These are phyloP conservation scores for Mechanitis mazaeus DNA, from an alignment of 2,888 invertebrate species.

Conservation along the genomic window DNA sequence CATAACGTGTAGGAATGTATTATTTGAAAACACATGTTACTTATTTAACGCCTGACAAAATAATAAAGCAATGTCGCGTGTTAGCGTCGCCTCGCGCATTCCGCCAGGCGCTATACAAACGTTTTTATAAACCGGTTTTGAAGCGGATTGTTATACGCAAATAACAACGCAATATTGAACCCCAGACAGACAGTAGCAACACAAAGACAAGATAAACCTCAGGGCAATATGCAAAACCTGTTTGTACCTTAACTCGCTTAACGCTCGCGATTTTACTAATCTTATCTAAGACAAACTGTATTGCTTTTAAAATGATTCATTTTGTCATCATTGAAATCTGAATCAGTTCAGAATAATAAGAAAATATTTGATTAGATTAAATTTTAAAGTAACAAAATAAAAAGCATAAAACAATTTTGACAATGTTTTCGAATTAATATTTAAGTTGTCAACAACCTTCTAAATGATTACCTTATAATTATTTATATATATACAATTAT, in stretches of 20 bases:
- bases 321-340: background rate
- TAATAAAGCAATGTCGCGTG: background rate
- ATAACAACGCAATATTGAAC: constrained; percentile 6
- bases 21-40: background rate
- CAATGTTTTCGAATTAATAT: too few species aligned
- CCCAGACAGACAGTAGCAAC: background rate
- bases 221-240: constrained; percentile 1
- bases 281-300: background rate
- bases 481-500: too few species aligned
- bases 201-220: background rate
- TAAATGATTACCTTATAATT: too few species aligned
- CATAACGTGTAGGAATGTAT: background rate
- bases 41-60: background rate
- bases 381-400: too few species aligned
- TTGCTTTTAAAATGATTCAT: background rate
- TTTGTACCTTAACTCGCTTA: background rate
- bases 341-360: too few species aligned
- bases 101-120: background rate
- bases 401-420: too few species aligned
- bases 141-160: background rate
- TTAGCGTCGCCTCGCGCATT: background rate
- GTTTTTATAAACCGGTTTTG: constrained; percentile 2
- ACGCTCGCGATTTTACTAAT: background rate
- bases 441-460: too few species aligned
- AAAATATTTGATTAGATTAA: too few species aligned